Percentiles rank a stretch among this genome's conserved stretches.
phyloP scores from a whole-genome alignment of 2,797 vertebrate species.

The Apodemus agrarius region DNA sequence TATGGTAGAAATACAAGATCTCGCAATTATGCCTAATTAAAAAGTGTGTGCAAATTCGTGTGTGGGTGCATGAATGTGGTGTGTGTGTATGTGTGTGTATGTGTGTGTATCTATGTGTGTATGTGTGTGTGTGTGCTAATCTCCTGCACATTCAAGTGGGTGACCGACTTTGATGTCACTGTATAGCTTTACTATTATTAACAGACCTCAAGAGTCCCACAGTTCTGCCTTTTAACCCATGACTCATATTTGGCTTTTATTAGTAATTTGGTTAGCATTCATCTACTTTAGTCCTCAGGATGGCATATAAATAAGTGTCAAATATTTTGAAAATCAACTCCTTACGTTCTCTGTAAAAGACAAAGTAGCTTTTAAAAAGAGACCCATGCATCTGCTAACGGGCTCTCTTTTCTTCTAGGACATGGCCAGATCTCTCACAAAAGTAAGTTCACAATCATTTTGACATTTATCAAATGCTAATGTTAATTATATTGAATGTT shows the following conservation, averaged over 20 bases:
- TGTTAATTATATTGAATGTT: conserved; percentile 24
- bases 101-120: neutral
- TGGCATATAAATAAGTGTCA: neutral
- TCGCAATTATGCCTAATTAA: conserved; percentile 4
- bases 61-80: neutral
- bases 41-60: neutral
- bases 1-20: conserved; percentile 27
- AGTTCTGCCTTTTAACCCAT: neutral
- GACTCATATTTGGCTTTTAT: neutral
- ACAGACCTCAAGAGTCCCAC: neutral
- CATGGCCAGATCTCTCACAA: conserved; percentile 89
- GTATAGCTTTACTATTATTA: neutral
- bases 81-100: neutral
- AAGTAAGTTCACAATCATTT: conserved; percentile 87
- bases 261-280: conserved; percentile 1
- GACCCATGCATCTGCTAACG: conserved; percentile 3
- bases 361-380: conserved; percentile 21
- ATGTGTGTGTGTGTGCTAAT: neutral
- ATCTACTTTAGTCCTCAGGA: conserved; percentile 23
- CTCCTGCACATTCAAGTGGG: neutral
- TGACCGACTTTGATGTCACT: neutral
- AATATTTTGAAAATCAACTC: conserved; percentile 50
- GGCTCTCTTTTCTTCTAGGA: conserved; percentile 80
- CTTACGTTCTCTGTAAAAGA: conserved; percentile 35
- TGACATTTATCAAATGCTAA: conserved; percentile 59